Conservation (phyloP, 2,888 invertebrate genomes). For the Trisateles emortualis region DNA sequence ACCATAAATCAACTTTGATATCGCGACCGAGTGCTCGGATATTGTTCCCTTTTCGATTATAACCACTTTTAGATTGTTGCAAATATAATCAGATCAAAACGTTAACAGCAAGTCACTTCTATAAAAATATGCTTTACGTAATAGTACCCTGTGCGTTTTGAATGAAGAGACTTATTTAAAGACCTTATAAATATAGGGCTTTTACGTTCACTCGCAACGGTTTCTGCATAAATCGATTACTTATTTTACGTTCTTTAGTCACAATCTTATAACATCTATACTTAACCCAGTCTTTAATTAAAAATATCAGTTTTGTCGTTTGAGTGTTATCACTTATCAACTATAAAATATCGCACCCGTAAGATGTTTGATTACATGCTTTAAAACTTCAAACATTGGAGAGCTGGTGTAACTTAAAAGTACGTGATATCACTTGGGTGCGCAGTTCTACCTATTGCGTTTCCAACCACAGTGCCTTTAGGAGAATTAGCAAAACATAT, state of each 20-base stretch:
- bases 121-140: neutral
- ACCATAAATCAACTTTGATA: slow-evolving; percentile 44
- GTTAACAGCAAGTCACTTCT: neutral
- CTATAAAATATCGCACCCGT: neutral
- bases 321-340: slow-evolving; percentile 3
- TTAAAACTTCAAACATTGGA: neutral
- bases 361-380: neutral
- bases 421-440: neutral
- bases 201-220: neutral
- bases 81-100: slow-evolving; percentile 14
- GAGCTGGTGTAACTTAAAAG: neutral
- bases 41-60: slow-evolving; percentile 47
- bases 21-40: slow-evolving; percentile 44
- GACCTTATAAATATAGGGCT: neutral
- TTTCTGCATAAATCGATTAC: neutral
- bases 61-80: slow-evolving; percentile 20
- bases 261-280: neutral
- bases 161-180: neutral
- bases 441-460: neutral
- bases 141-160: neutral
- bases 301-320: neutral
- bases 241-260: slow-evolving; percentile 1
- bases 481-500: too few relatives aligned
- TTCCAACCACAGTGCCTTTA: neutral
- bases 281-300: slow-evolving; percentile 12